Evolutionary conservation across 2,797 vertebrate species (phyloP).

Genomic region (Poeciliopsis infans): DNA sequence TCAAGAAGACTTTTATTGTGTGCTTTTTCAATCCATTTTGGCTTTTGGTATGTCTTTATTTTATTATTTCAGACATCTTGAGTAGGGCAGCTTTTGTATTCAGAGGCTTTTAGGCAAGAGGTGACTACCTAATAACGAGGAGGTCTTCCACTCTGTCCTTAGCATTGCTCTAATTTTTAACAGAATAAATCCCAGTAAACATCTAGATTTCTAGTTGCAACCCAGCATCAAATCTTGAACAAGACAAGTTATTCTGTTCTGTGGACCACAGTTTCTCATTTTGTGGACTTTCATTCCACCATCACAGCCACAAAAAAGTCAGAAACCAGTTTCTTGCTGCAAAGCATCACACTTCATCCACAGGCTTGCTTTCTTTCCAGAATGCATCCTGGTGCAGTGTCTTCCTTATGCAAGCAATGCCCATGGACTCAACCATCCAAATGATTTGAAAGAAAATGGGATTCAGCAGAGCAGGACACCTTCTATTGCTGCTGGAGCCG

Average conservation of each 20-base stretch:
- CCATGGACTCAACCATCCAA: slow-evolving; percentile 3
- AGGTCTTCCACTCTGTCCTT: background rate
- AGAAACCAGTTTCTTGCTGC: background rate
- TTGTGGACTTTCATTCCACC: background rate
- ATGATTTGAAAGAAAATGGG: slow-evolving; percentile 16
- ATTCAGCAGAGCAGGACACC: slow-evolving; percentile 6
- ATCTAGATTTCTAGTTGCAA: too few species aligned
- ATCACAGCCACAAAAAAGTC: background rate
- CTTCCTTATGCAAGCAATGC: slow-evolving; percentile 1
- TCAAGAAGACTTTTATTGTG: background rate
- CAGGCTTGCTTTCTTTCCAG: background rate
- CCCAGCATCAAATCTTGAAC: background rate
- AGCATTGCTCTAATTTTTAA: background rate
- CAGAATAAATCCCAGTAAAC: background rate
- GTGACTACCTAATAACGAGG: background rate
- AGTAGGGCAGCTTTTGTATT: background rate
- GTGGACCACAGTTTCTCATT: background rate
- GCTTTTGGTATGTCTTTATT: background rate
- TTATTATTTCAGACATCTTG: background rate
- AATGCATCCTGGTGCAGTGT: background rate
- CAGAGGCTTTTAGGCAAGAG: background rate
- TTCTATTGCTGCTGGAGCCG: background rate
- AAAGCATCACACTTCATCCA: background rate
- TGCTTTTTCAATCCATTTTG: background rate
- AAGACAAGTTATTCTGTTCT: background rate